These are phyloP conservation scores for Fregata magnificens DNA, from an alignment of 2,113 vertebrate genomes.

Conservation along the genomic window DNA sequence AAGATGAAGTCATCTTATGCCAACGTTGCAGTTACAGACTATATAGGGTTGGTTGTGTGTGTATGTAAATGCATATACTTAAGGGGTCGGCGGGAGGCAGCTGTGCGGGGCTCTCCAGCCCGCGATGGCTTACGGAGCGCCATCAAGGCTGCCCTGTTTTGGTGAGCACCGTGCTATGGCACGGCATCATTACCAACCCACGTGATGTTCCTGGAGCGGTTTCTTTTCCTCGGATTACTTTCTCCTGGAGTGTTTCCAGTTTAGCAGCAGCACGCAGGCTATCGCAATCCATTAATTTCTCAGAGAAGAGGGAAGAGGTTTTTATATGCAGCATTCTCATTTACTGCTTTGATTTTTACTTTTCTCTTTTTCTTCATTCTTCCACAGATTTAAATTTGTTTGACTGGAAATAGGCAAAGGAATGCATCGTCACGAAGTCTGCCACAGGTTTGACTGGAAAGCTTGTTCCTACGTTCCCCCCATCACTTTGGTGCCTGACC, in stretches of 20 bases:
- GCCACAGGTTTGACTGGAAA: neutral
- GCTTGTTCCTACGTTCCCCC: neutral
- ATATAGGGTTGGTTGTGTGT: no score
- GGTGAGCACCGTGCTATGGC: neutral
- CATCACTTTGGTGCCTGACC: neutral
- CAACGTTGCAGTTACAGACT: neutral
- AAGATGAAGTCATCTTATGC: neutral
- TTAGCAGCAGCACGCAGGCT: neutral
- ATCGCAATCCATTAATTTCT: neutral
- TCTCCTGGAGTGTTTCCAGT: neutral
- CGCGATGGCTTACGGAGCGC: rapidly evolving
- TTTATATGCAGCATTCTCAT: neutral
- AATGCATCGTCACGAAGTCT: neutral
- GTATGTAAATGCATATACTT: rapidly evolving
- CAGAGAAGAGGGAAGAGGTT: neutral
- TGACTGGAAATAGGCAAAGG: neutral
- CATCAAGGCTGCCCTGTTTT: neutral
- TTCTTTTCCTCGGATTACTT: neutral
- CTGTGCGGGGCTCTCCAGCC: neutral
- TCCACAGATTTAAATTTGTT: neutral
- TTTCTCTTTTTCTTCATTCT: neutral
- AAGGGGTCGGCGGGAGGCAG: neutral
- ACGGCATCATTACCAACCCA: neutral
- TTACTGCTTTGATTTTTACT: neutral
- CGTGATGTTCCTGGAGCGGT: neutral